Evolutionary conservation across 1,140 invertebrate species (phyloP), one percentile per base, ranked within the genome.

Genomic region (Lutraria rhynchaena): DNA sequence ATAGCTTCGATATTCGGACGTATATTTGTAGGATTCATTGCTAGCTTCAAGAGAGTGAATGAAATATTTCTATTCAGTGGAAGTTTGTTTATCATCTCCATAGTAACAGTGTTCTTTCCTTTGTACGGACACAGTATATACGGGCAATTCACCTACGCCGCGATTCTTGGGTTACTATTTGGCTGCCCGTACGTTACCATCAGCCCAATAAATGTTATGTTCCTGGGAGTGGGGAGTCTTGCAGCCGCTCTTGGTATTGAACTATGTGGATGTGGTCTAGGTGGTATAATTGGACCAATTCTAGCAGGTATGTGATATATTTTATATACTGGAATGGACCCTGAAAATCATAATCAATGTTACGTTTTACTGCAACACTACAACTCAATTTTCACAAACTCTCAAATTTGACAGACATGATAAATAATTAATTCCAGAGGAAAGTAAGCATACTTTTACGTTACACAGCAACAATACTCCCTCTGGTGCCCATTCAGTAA

Each of bases 261-360:
- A 27, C 51, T 71, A 3, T 71, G 29, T 24, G 46, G 29, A 3
- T 71, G 69, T 33, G 69, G 69, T 2, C n/a, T 41, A 11, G 69
- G 69, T n/a, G 69, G 69, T 5, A 37, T 71, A 2, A 11, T 71
- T n/a, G 69, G 69, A 71, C 69, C 69, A 71, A 41, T 71, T 31
- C 19, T 71, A 9, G 69, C 69, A 71, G 69, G 69, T 71, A 29
- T 3, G 61, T 61, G 5, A 55, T 5, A n/a, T n/a, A n/a, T n/a
- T n/a, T n/a, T n/a, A n/a, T n/a, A n/a, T n/a, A n/a, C n/a, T n/a
- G n/a, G n/a, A n/a, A n/a, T n/a, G n/a, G n/a, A n/a, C n/a, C n/a
- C n/a, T n/a, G n/a, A n/a, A n/a, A n/a, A n/a, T n/a, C n/a, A n/a
- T n/a, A n/a, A n/a, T n/a, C n/a, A n/a, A n/a, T n/a, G n/a, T n/a